phyloP scores from a whole-genome alignment of 2,888 invertebrate species.

The Trichopoda pennipes region DNA sequence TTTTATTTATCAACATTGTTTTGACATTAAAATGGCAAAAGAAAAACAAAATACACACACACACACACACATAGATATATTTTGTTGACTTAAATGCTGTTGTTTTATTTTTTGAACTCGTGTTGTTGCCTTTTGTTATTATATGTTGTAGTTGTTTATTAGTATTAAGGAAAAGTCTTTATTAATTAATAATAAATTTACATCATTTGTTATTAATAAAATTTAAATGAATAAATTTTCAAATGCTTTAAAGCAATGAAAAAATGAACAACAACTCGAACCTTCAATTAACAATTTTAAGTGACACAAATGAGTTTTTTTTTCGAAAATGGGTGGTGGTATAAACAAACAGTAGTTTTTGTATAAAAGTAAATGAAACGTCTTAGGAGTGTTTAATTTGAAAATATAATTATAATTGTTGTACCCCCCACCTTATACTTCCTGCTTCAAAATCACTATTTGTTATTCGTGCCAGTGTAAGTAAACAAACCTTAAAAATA shows the following conservation, averaged over 20 bases:
- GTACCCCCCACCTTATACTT: slow-evolving; percentile 18
- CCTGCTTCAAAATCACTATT: slow-evolving; percentile 25
- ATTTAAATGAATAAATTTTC: slow-evolving; percentile 37
- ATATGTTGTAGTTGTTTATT: not conserved
- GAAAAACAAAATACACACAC: not conserved
- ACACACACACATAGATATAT: no score
- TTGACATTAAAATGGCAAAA: slow-evolving; percentile 33
- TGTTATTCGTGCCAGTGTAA: not conserved
- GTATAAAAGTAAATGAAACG: slow-evolving; percentile 9
- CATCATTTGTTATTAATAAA: slow-evolving; percentile 65
- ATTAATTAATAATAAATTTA: slow-evolving; percentile 64
- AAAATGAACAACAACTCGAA: slow-evolving; percentile 31
- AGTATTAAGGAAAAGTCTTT: slow-evolving; percentile 36
- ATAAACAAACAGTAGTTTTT: not conserved
- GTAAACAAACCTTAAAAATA: slow-evolving; percentile 42
- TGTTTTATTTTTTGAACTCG: slow-evolving; percentile 25
- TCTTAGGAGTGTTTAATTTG: slow-evolving; percentile 44
- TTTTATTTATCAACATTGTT: slow-evolving; percentile 11
- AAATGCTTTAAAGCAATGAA: slow-evolving; percentile 42
- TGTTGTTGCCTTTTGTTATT: slow-evolving; percentile 16
- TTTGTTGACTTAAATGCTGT: slow-evolving; percentile 50
- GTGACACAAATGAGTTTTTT: slow-evolving; percentile 1
- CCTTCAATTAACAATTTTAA: not conserved
- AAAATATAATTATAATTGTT: slow-evolving; percentile 55
- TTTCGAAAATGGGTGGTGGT: slow-evolving; percentile 1